These are phyloP conservation scores for Harpagifer antarcticus DNA, from an alignment of 2,797 vertebrate species.

Conservation along the genomic window DNA sequence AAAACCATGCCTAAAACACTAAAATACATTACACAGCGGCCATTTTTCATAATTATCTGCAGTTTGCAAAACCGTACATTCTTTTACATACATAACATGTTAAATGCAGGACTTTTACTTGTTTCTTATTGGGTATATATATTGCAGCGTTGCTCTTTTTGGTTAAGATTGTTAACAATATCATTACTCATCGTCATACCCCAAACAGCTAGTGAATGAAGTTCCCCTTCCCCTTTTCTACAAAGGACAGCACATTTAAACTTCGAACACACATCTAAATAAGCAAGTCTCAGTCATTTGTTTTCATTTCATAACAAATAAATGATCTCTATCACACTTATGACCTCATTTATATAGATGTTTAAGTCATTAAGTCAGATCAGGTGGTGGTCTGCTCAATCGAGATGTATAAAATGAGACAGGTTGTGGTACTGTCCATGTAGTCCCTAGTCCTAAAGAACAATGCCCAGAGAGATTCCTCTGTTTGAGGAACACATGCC, in stretches of 20 bases:
- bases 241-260: neutral
- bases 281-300: neutral
- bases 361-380: slow-evolving; percentile 33
- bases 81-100: neutral
- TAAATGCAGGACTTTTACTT: too few species aligned
- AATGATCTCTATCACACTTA: neutral
- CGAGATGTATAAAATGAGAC: slow-evolving; percentile 37
- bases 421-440: slow-evolving; percentile 45
- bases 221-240: neutral
- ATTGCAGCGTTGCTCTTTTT: neutral
- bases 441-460: slow-evolving; percentile 51
- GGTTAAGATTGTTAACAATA: neutral
- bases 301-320: slow-evolving; percentile 2
- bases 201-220: too few species aligned
- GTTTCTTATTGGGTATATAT: neutral
- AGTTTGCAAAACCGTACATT: neutral
- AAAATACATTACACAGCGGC: neutral
- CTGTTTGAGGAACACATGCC: slow-evolving; percentile 74
- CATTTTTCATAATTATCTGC: neutral
- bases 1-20: too few species aligned
- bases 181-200: neutral
- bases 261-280: neutral
- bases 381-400: slow-evolving; percentile 13
- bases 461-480: slow-evolving; percentile 54
- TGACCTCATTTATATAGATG: neutral